Conservation (phyloP, 1,140 invertebrate species). For the Leptinotarsa texana region DNA sequence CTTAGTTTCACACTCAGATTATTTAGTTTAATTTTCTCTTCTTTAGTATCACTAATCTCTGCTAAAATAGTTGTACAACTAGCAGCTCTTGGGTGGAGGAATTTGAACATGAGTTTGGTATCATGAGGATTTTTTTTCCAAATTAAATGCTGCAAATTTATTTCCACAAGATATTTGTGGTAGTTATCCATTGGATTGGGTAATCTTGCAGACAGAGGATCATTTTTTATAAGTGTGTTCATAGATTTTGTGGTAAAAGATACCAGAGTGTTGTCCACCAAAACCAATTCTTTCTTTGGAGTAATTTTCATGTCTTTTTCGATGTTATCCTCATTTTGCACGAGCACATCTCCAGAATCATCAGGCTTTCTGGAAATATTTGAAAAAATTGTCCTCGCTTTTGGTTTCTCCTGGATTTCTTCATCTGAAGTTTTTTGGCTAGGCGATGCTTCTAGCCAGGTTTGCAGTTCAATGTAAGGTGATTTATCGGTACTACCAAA, state of each 20-base stretch:
- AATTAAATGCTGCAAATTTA: conserved; percentile 31
- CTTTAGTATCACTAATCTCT: conserved; percentile 30
- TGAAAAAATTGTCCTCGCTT: conserved; percentile 17
- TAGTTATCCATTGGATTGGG: conserved; percentile 26
- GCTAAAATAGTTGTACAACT: conserved; percentile 40
- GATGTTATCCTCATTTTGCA: not conserved
- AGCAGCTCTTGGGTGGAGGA: conserved; percentile 58
- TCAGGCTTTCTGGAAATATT: conserved; percentile 11
- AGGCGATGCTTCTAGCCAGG: conserved; percentile 27
- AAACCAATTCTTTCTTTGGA: not conserved
- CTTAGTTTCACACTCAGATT: conserved; percentile 56
- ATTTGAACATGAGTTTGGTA: conserved; percentile 38
- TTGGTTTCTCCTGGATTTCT: conserved; percentile 19
- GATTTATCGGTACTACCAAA: conserved; percentile 29
- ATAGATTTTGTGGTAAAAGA: conserved; percentile 34
- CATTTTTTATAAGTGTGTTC: conserved; percentile 35
- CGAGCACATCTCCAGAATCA: conserved; percentile 14
- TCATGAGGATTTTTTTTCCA: conserved; percentile 31
- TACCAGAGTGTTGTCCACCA: not conserved
- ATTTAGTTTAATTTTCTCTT: conserved; percentile 52
- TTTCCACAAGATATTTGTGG: conserved; percentile 30
- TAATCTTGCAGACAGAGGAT: conserved; percentile 30
- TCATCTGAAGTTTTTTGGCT: not conserved
- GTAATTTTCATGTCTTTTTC: not conserved
- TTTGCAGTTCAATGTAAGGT: conserved; percentile 33